These are phyloP conservation scores for Meandrina meandrites DNA, from an alignment of 92 coral and sea anemone genomes.

Conservation along the genomic window DNA sequence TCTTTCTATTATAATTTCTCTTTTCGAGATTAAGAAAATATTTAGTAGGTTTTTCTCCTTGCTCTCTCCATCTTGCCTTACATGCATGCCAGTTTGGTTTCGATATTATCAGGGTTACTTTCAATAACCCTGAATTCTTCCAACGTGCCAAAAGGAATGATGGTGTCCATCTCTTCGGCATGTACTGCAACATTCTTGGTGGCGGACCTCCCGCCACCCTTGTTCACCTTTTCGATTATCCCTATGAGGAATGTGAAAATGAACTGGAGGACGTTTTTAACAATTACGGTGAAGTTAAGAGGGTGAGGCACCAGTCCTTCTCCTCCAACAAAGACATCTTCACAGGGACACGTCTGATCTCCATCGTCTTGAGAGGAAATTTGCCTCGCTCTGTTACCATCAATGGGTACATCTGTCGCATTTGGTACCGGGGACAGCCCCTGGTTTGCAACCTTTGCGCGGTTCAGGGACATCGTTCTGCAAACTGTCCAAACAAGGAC, in stretches of 20 bases:
- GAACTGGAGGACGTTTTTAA: background rate
- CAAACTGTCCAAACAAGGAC: background rate
- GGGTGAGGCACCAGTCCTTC: background rate
- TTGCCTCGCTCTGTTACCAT: background rate
- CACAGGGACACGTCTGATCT: background rate
- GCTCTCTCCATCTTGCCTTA: too few relatives aligned
- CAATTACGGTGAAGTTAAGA: background rate
- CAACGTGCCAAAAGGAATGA: background rate
- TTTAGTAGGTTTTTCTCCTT: too few relatives aligned
- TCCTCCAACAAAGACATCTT: too few relatives aligned
- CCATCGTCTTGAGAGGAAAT: too few relatives aligned
- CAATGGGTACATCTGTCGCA: background rate
- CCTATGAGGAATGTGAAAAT: background rate
- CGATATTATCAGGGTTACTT: too few relatives aligned
- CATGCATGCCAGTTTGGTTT: too few relatives aligned
- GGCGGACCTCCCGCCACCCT: background rate
- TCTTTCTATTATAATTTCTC: too few relatives aligned
- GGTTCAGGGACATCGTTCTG: background rate
- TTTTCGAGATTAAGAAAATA: too few relatives aligned
- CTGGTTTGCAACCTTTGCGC: slow-evolving; percentile 13
- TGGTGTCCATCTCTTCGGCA: background rate
- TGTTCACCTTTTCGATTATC: background rate
- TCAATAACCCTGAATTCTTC: too few relatives aligned
- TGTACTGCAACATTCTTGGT: background rate
- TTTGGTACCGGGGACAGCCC: slow-evolving; percentile 14